Conservation (phyloP, 2,113 vertebrate genomes). For the Corapipo altera region DNA sequence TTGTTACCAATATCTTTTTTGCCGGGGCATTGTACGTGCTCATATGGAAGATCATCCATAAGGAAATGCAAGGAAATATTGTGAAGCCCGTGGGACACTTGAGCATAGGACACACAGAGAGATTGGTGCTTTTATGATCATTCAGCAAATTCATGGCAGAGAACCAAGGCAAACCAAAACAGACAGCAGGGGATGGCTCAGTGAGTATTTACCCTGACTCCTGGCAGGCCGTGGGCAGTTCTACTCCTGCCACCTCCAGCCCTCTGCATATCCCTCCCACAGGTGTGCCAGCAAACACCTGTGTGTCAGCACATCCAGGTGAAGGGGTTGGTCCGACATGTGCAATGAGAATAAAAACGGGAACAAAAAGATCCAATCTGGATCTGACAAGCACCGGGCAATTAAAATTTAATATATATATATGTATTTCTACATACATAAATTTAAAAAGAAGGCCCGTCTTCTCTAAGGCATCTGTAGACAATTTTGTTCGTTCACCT, state of each 20-base stretch:
- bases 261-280: neutral
- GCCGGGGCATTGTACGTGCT: fast-evolving
- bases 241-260: neutral
- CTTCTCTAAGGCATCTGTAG: neutral
- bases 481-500: neutral
- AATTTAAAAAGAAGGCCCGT: neutral
- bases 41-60: fast-evolving
- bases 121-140: neutral
- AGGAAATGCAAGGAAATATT: neutral
- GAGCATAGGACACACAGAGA: neutral
- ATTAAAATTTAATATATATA: neutral
- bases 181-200: neutral
- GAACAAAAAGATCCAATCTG: neutral
- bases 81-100: neutral
- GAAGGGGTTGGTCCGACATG: neutral
- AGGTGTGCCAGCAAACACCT: neutral
- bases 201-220: neutral
- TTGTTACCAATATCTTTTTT: fast-evolving
- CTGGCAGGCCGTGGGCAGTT: neutral
- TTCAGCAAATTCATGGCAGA: neutral
- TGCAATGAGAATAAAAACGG: neutral
- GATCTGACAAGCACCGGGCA: neutral
- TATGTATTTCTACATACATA: neutral
- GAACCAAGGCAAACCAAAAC: neutral
- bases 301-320: neutral